Percentiles rank a stretch among this genome's conserved stretches.
Evolutionary conservation across 2,888 invertebrate genomes (phyloP).

Genomic region (Amphipoea lucens): DNA sequence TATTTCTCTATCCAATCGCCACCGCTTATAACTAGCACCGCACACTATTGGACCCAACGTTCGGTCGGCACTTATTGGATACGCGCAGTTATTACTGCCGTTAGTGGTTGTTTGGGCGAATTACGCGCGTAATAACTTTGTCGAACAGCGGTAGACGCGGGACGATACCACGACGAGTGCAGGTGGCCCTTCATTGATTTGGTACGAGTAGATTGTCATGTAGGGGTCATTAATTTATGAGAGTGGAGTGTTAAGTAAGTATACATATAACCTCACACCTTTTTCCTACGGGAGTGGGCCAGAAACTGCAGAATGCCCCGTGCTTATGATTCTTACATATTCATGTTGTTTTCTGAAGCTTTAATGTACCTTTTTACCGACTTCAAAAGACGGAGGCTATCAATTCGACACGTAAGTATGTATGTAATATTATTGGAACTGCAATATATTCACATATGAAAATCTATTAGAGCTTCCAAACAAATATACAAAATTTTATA

Average conservation of each 20-base stretch:
- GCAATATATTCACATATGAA: no score
- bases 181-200: not conserved
- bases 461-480: no score
- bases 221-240: not conserved
- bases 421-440: no score
- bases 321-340: not conserved
- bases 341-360: not conserved
- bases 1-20: not conserved
- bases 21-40: not conserved
- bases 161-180: not conserved
- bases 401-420: no score
- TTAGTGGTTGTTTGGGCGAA: conserved; percentile 75
- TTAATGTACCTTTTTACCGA: no score
- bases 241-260: no score
- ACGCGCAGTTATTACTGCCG: conserved; percentile 80
- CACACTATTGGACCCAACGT: conserved; percentile 31
- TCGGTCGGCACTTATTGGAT: conserved; percentile 78
- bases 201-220: not conserved
- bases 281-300: not conserved
- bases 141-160: conserved; percentile 45
- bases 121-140: conserved; percentile 75
- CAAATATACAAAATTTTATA: no score
- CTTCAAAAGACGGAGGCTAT: no score
- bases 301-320: no score
- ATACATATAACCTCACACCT: not conserved